These are phyloP conservation scores for Eucidaris tribuloides DNA, from an alignment of 35 echinoderm and acorn worm species.

Conservation along the genomic window DNA sequence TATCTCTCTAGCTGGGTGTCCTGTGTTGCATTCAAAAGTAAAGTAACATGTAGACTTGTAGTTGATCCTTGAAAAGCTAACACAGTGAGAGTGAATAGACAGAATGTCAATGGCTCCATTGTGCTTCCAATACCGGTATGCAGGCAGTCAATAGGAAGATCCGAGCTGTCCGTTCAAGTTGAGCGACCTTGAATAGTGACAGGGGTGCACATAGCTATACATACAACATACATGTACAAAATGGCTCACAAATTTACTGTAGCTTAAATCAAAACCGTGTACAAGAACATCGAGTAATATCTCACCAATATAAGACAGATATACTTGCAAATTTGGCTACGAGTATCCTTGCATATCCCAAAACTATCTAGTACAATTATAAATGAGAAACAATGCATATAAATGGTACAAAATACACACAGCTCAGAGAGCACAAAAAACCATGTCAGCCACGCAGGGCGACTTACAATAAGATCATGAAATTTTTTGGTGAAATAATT, in stretches of 20 bases:
- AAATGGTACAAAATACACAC: too few relatives aligned
- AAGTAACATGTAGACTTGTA: not conserved
- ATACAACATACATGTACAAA: not conserved
- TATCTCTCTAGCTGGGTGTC: not conserved
- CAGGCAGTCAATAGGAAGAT: not conserved
- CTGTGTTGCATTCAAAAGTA: not conserved
- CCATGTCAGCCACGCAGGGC: too few relatives aligned
- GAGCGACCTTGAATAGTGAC: not conserved
- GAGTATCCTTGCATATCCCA: not conserved
- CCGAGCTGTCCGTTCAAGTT: constrained; percentile 2
- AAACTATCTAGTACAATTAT: not conserved
- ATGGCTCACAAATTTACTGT: not conserved
- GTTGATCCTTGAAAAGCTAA: not conserved
- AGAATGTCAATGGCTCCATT: not conserved
- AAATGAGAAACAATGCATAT: not conserved
- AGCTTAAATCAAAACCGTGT: constrained; percentile 3
- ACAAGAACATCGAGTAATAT: not conserved
- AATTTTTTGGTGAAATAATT: too few relatives aligned
- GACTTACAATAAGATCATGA: too few relatives aligned
- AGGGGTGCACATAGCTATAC: too few relatives aligned
- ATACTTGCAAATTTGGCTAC: constrained; percentile 10
- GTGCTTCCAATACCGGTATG: not conserved
- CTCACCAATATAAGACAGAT: not conserved
- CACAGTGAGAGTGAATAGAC: not conserved
- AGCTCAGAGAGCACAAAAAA: too few relatives aligned